Evolutionary conservation across 2,113 vertebrate genomes (phyloP), one percentile per base, ranked within the genome.

Genomic region (Hylia prasina): DNA sequence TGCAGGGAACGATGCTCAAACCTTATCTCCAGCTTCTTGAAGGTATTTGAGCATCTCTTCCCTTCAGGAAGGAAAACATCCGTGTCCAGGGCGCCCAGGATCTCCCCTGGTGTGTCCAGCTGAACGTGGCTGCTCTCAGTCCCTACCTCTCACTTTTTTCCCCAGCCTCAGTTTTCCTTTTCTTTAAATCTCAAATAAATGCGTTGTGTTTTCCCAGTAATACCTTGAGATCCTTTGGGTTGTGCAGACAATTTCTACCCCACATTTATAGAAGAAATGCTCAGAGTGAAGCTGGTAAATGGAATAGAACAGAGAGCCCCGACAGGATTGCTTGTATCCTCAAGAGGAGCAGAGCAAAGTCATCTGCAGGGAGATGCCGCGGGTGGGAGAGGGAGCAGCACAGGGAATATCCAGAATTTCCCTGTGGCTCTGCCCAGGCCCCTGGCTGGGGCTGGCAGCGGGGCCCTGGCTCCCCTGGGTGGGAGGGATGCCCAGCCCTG

Each of bases 81-180:
- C 44, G 1, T n/a, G 30, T 8, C 8, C 10, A 10, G 69, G 0
- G 0, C 4, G 9, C 28, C 21, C 33, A 6, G 3, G 53, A 0
- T 3, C 2, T 25, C 39, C 30, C 14, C 3, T 3, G 10, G 3
- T 1, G 5, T 50, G 35, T 13, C 53, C 40, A 39, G 44, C 8
- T 19, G 28, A 15, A 7, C 7, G 0, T 1, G 0, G 57, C 44
- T 37, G 22, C 19, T 71, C 15, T 8, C 51, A 28, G 13, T 4
- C 37, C 22, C 33, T 6, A n/a, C 31, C 22, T 35, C 7, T 4
- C 15, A 16, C 2, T 40, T 4, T 6, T 44, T 4, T 9, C 27
- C 12, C 13, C 44, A 45, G 16, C 7, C 3, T 16, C 4, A 2
- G 6, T 56, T 82, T 93, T 57, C n/a, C 24, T n/a, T 44, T 28